Evolutionary conservation across 1,140 invertebrate species (phyloP), one percentile per base, ranked within the genome.

Genomic region (Galleria mellonella): DNA sequence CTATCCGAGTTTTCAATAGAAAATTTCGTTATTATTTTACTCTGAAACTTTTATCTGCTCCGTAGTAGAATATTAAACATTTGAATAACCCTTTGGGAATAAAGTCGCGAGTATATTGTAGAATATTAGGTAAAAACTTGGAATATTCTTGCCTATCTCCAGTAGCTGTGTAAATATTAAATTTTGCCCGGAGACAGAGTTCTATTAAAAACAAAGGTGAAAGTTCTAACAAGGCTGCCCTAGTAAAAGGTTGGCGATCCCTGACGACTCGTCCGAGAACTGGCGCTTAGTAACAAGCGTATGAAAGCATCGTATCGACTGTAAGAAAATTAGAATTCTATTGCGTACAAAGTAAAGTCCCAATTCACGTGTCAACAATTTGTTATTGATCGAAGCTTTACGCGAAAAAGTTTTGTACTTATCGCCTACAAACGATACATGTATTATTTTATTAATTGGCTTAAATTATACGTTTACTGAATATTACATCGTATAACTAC

Each of bases 221-320:
- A 75, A 75, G 71, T 72, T 36, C 47, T 51, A 49, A 52, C 51
- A 61, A 62, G 65, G 58, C 41, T 61, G 72, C 36, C 67, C 76
- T 60, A 75, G 61, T 72, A 83, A 79, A 79, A 83, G 75, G 79
- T 83, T 81, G 69, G 32, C 55, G 63, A 65, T 69, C 77, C 65
- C 71, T 57, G 17, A 23, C 17, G 17, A 50, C 33, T 28, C 30
- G 48, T 42, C 45, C 52, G 51, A 57, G 47, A 45, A 43, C 53
- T 54, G 50, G 52, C 62, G 79, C 71, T 72, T 83, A 64, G 79
- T 67, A 83, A 83, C 79, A 82, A 55, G 56, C 64, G 62, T 67
- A 71, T 64, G 74, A 76, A 75, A 77, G 70, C 64, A 57, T 51
- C 13, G n/a, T 6, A 4, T 8, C 6, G 6, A 5, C 4, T 28